phyloP scores from a whole-genome alignment of 2,888 invertebrate species.

The Dryobotodes eremita region DNA sequence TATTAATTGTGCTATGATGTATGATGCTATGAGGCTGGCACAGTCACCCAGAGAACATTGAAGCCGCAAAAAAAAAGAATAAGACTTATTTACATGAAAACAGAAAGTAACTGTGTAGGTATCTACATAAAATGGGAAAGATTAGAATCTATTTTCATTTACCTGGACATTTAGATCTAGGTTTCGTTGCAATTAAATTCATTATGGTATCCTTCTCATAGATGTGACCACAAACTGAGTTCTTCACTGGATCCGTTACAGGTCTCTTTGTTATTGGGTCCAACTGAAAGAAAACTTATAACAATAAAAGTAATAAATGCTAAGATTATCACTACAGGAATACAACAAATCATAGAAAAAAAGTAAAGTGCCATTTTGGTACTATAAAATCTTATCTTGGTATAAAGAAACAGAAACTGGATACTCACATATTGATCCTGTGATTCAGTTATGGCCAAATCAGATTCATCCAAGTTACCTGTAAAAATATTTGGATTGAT shows the following conservation, averaged over 20 bases:
- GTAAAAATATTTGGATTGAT: conserved; percentile 59
- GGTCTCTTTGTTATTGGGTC: conserved; percentile 89
- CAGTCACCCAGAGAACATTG: background rate
- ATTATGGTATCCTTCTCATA: conserved; percentile 88
- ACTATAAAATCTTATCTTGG: background rate
- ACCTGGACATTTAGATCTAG: conserved; percentile 85
- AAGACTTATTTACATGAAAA: background rate
- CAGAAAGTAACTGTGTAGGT: background rate
- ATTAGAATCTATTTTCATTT: conserved; percentile 29
- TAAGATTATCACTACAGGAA: background rate
- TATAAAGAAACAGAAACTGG: background rate
- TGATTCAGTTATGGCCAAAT: conserved; percentile 83
- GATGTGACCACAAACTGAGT: conserved; percentile 86
- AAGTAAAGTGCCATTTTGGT: background rate
- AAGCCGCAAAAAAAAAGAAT: no score
- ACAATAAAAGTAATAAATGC: background rate
- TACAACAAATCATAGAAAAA: background rate
- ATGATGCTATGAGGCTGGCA: background rate
- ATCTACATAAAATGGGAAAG: conserved; percentile 3
- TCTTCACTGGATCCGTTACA: conserved; percentile 88
- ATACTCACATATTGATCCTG: conserved; percentile 82
- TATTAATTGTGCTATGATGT: background rate
- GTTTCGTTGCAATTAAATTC: conserved; percentile 80
- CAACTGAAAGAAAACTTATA: conserved; percentile 75
- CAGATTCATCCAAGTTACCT: conserved; percentile 83